Evolutionary conservation across 2,113 vertebrate species (phyloP).

Genomic region (Psilopsiagon aurifrons): DNA sequence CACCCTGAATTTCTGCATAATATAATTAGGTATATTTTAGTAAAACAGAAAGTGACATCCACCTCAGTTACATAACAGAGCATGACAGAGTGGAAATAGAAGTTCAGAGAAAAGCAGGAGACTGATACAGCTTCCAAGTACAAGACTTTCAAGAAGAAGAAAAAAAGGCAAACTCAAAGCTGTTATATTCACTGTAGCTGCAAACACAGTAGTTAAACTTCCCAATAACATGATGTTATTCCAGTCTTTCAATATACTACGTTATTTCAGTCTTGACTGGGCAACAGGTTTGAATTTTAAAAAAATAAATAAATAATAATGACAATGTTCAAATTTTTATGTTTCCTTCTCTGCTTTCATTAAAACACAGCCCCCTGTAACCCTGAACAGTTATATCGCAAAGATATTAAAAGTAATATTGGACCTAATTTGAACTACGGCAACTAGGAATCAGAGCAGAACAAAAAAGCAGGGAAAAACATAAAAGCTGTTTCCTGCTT

Average conservation of each 20-base stretch:
- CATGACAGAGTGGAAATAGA: neutral
- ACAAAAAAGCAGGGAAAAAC: neutral
- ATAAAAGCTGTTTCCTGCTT: neutral
- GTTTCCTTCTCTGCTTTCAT: neutral
- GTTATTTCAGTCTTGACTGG: neutral
- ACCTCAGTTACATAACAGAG: neutral
- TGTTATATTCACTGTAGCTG: neutral
- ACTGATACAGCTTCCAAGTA: neutral
- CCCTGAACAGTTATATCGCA: neutral
- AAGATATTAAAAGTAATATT: neutral
- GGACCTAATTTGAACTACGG: neutral
- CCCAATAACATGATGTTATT: neutral
- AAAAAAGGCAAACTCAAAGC: neutral
- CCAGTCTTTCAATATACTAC: neutral
- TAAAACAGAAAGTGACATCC: neutral
- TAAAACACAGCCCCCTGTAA: neutral
- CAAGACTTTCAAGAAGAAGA: neutral
- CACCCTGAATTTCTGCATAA: neutral
- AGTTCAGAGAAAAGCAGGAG: neutral
- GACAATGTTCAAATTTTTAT: too few species aligned
- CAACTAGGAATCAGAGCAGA: neutral
- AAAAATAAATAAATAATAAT: neutral
- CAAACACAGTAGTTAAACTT: neutral
- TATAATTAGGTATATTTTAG: neutral
- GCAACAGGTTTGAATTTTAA: neutral